A percentile compares a stretch with the other conserved stretches of the same genome.
These are phyloP conservation scores for Scaptodrosophila lebanonensis DNA, from an alignment of 1,140 invertebrate genomes.

Conservation along the genomic window DNA sequence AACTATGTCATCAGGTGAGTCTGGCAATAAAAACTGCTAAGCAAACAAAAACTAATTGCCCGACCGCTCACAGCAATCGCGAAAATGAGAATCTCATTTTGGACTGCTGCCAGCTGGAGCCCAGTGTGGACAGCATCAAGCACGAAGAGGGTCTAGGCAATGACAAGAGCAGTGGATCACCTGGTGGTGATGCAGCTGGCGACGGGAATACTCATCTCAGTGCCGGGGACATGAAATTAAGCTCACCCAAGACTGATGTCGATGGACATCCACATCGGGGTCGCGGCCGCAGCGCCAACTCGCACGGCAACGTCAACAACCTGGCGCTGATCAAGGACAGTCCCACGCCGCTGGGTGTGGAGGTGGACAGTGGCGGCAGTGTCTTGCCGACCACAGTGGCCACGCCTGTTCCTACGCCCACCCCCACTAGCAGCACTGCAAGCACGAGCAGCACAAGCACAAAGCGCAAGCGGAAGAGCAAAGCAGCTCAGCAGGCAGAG, in stretches of 20 bases:
- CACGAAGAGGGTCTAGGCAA: constrained; percentile 85
- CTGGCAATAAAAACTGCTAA: too few species aligned
- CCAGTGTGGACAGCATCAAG: constrained; percentile 86
- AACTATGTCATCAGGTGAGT: constrained; percentile 86
- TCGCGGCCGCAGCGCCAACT: constrained; percentile 40
- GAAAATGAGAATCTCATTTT: constrained; percentile 94
- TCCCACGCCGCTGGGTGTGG: constrained; percentile 49
- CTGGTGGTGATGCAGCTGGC: constrained; percentile 85
- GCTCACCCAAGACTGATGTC: constrained; percentile 58
- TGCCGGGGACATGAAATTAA: constrained; percentile 50
- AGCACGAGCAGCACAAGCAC: constrained; percentile 15
- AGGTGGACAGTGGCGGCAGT: constrained; percentile 34
- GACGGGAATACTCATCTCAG: constrained; percentile 58
- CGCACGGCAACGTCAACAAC: constrained; percentile 45
- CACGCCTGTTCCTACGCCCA: constrained; percentile 45
- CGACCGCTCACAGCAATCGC: constrained; percentile 82
- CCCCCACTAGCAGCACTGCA: constrained; percentile 28
- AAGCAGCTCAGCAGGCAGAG: constrained; percentile 56
- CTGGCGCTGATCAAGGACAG: constrained; percentile 65
- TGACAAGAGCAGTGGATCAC: constrained; percentile 90
- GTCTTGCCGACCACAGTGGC: constrained; percentile 56
- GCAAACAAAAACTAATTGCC: not conserved
- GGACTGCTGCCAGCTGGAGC: constrained; percentile 94
- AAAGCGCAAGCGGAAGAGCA: constrained; percentile 67
- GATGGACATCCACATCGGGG: constrained; percentile 60